Percentiles rank a stretch among this genome's conserved stretches.
Conservation (phyloP, 2,888 invertebrate species). For the Gryllus longicercus region DNA sequence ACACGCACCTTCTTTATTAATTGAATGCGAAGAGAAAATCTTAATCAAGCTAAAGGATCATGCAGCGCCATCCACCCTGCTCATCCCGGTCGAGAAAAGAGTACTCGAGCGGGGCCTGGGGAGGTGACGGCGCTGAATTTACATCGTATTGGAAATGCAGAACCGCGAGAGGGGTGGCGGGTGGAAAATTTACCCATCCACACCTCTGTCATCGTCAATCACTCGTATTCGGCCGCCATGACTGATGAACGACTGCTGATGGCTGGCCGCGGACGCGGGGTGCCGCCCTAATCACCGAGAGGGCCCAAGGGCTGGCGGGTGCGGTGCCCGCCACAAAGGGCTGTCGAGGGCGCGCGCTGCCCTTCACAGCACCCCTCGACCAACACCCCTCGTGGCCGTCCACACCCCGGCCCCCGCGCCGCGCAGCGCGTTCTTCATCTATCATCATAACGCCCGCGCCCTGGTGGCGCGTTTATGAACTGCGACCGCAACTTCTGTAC, state of each 20-base stretch:
- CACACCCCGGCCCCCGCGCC: not conserved
- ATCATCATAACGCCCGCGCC: not conserved
- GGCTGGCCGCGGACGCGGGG: not conserved
- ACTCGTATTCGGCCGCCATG: not conserved
- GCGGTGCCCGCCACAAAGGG: no score
- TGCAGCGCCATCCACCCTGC: no score
- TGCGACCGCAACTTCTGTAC: not conserved
- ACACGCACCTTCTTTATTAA: no score
- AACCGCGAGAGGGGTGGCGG: not conserved
- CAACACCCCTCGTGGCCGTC: not conserved
- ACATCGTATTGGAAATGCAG: not conserved
- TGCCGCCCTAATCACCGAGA: not conserved
- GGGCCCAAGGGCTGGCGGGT: no score
- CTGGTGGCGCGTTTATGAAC: slow-evolving; percentile 10
- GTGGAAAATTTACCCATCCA: not conserved
- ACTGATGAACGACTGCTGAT: not conserved
- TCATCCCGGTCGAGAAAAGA: no score
- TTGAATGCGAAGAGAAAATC: no score
- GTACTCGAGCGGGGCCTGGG: no score
- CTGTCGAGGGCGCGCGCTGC: no score
- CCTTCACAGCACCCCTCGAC: not conserved
- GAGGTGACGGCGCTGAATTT: not conserved
- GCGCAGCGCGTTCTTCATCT: not conserved
- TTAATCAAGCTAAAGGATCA: no score
- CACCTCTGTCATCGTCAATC: not conserved